Percentiles rank a stretch among this genome's conserved stretches.
Conservation (phyloP, 2,888 invertebrate genomes). For the Aspidiotus destructor region DNA sequence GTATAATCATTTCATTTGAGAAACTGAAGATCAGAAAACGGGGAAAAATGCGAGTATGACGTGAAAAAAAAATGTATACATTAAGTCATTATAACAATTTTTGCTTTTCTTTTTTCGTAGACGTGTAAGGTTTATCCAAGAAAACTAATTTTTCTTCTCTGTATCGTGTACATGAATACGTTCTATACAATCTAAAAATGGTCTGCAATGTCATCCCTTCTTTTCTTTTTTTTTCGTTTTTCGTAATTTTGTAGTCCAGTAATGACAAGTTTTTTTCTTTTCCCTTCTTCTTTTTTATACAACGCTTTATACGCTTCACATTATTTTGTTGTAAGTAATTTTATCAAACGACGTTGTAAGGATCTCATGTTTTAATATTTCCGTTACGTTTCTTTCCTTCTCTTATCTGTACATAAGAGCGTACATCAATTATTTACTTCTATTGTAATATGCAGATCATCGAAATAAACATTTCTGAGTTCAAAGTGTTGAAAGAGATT, state of each 20-base stretch:
- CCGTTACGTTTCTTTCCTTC: constrained; percentile 14
- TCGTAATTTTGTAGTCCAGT: background rate
- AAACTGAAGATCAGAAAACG: too few species aligned
- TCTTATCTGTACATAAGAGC: constrained; percentile 16
- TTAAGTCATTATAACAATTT: constrained; percentile 11
- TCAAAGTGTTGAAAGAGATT: too few species aligned
- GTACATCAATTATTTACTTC: background rate
- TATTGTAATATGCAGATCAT: background rate
- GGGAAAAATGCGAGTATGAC: too few species aligned
- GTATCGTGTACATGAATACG: too few species aligned
- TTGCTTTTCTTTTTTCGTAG: constrained; percentile 8
- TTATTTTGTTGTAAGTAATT: background rate
- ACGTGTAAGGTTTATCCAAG: too few species aligned
- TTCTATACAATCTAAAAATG: too few species aligned
- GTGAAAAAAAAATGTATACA: background rate
- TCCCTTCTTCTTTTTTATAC: constrained; percentile 9
- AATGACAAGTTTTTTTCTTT: background rate
- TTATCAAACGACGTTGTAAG: constrained; percentile 15
- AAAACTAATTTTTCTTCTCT: too few species aligned
- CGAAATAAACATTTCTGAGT: background rate
- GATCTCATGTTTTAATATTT: constrained; percentile 28
- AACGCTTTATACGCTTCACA: constrained; percentile 20
- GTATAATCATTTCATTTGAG: background rate
- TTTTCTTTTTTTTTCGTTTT: constrained; percentile 14
- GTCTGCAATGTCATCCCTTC: background rate